Evolutionary conservation across 2,888 invertebrate species (phyloP).

Genomic region (Euphydryas editha): DNA sequence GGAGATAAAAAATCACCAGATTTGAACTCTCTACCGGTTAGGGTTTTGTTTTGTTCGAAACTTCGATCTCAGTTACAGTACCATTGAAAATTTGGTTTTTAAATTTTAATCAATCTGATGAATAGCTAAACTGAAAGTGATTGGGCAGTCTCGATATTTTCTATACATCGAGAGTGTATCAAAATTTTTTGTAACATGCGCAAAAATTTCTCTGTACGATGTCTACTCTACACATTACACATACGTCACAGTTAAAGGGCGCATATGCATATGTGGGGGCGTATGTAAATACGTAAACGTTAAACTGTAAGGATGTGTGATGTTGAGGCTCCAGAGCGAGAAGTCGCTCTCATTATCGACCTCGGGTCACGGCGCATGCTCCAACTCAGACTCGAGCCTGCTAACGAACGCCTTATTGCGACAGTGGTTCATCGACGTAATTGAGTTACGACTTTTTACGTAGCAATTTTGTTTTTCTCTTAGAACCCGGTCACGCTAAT

Average conservation of each 20-base stretch:
- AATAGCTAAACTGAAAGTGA: too few species aligned
- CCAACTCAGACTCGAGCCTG: constrained; percentile 61
- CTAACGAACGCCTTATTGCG: constrained; percentile 82
- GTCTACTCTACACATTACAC: constrained; percentile 46
- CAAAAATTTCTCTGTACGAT: constrained; percentile 33
- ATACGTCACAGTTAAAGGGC: constrained; percentile 63
- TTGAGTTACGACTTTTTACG: constrained; percentile 84
- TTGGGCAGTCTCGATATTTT: too few species aligned
- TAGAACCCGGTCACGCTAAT: constrained; percentile 79
- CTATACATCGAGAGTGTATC: not conserved
- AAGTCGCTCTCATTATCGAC: constrained; percentile 83
- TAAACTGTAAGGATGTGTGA: constrained; percentile 83
- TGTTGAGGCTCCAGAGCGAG: constrained; percentile 77
- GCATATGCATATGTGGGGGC: constrained; percentile 80
- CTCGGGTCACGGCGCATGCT: constrained; percentile 84
- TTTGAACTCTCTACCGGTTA: too few species aligned
- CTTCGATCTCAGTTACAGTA: too few species aligned
- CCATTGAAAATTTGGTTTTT: too few species aligned
- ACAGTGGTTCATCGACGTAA: constrained; percentile 81
- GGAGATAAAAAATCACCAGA: too few species aligned
- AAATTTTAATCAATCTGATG: too few species aligned
- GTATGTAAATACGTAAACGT: constrained; percentile 82
- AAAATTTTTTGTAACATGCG: not conserved
- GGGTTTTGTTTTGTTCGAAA: too few species aligned
- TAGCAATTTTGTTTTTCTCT: constrained; percentile 82